Evolutionary conservation across 1,140 invertebrate species (phyloP).

Genomic region (Camponotus floridanus): DNA sequence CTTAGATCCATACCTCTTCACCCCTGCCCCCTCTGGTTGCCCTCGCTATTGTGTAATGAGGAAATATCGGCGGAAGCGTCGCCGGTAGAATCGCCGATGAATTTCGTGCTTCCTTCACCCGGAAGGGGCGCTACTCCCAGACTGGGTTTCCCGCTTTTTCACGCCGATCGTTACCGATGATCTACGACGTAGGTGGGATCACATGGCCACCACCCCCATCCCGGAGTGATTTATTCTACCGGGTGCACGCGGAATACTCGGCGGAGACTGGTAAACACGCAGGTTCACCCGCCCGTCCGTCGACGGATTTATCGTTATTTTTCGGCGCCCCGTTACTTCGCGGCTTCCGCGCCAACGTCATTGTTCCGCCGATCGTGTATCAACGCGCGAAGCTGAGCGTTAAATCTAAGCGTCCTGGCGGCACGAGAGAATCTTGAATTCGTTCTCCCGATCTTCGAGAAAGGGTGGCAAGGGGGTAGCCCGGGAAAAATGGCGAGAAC

Average conservation of each 20-base stretch:
- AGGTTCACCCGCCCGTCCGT: neutral
- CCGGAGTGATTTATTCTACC: slow-evolving; percentile 45
- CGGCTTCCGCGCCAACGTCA: slow-evolving; percentile 45
- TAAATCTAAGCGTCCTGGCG: slow-evolving; percentile 38
- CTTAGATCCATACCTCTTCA: neutral
- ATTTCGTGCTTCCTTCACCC: slow-evolving; percentile 44
- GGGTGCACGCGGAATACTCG: slow-evolving; percentile 32
- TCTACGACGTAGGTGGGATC: slow-evolving; percentile 46
- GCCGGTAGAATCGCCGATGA: slow-evolving; percentile 44
- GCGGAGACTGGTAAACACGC: slow-evolving; percentile 50
- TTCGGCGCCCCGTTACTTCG: slow-evolving; percentile 56
- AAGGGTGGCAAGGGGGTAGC: too few relatives aligned
- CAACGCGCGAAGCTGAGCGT: slow-evolving; percentile 35
- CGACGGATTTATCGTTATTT: slow-evolving; percentile 58
- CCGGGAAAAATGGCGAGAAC: neutral
- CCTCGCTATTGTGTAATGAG: slow-evolving; percentile 52
- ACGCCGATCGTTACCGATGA: slow-evolving; percentile 61
- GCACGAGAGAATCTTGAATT: neutral
- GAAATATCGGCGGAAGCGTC: slow-evolving; percentile 52
- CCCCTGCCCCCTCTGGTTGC: neutral
- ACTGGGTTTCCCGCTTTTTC: slow-evolving; percentile 52
- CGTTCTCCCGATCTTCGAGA: slow-evolving; percentile 10
- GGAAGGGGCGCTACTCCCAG: slow-evolving; percentile 47
- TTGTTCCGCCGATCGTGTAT: slow-evolving; percentile 52
- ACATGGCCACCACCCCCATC: neutral